Conservation (phyloP, 1,140 invertebrate species). For the Pseudomyrmex dendroicus region DNA sequence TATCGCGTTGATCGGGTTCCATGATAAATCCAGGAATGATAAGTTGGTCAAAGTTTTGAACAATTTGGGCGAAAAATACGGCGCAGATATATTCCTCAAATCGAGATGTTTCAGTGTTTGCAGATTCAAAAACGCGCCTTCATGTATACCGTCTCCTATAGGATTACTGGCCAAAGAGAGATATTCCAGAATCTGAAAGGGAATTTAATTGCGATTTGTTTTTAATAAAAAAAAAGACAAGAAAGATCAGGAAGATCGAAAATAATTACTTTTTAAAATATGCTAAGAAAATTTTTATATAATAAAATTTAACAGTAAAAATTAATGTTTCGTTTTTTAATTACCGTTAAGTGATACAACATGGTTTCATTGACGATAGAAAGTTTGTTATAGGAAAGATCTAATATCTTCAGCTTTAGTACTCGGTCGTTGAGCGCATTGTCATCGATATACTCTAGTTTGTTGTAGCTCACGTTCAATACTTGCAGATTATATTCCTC, state of each 20-base stretch:
- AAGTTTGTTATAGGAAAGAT: constrained; percentile 81
- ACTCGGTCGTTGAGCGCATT: constrained; percentile 79
- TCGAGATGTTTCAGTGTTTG: constrained; percentile 74
- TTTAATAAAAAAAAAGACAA: neutral
- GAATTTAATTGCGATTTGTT: neutral
- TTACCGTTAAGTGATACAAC: constrained; percentile 82
- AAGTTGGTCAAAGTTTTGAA: constrained; percentile 79
- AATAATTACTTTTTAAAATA: neutral
- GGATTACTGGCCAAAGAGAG: constrained; percentile 82
- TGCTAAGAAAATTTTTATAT: neutral
- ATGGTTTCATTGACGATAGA: constrained; percentile 81
- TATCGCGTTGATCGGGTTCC: constrained; percentile 78
- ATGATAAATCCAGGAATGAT: constrained; percentile 77
- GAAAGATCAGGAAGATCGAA: neutral
- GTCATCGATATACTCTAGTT: constrained; percentile 81
- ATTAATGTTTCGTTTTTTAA: neutral
- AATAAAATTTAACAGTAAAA: constrained; percentile 68
- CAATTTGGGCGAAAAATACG: constrained; percentile 73
- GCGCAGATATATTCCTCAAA: constrained; percentile 77
- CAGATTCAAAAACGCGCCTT: constrained; percentile 78
- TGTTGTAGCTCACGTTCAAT: constrained; percentile 82
- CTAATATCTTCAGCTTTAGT: constrained; percentile 78
- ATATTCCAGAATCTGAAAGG: constrained; percentile 78
- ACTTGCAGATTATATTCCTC: constrained; percentile 79
- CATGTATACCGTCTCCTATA: constrained; percentile 79